Conservation (phyloP, 2,113 vertebrate genomes). For the Callaeas wilsoni region DNA sequence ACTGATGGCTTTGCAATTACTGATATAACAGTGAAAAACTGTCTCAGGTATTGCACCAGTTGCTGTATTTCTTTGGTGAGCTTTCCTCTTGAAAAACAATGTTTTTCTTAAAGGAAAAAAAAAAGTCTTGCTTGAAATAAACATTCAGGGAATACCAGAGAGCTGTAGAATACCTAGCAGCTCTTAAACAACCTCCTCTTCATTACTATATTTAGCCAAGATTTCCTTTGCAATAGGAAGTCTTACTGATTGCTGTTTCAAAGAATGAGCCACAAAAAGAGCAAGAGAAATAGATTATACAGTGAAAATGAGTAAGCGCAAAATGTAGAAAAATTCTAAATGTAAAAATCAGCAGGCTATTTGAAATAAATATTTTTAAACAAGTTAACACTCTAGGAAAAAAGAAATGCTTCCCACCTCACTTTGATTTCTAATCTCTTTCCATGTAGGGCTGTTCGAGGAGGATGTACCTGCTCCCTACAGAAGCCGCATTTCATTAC, state of each 20-base stretch:
- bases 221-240: not conserved
- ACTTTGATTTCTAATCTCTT: not conserved
- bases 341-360: not conserved
- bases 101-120: not conserved
- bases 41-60: not conserved
- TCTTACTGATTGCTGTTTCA: not conserved
- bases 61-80: not conserved
- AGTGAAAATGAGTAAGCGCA: not conserved
- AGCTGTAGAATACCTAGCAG: not conserved
- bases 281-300: not conserved
- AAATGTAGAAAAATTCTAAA: not conserved
- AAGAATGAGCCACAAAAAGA: not conserved
- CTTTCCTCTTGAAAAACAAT: not conserved
- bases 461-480: not conserved
- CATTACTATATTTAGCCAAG: slow-evolving; percentile 20
- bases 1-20: not conserved
- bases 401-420: not conserved
- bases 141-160: slow-evolving; percentile 17
- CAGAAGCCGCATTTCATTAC: not conserved
- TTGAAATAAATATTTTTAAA: not conserved
- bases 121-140: not conserved
- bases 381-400: not conserved
- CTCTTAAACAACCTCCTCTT: not conserved
- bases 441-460: not conserved
- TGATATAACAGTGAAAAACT: not conserved